Evolutionary conservation across 1,140 invertebrate genomes (phyloP), one percentile per base, ranked within the genome.

Genomic region (Conus ventricosus): DNA sequence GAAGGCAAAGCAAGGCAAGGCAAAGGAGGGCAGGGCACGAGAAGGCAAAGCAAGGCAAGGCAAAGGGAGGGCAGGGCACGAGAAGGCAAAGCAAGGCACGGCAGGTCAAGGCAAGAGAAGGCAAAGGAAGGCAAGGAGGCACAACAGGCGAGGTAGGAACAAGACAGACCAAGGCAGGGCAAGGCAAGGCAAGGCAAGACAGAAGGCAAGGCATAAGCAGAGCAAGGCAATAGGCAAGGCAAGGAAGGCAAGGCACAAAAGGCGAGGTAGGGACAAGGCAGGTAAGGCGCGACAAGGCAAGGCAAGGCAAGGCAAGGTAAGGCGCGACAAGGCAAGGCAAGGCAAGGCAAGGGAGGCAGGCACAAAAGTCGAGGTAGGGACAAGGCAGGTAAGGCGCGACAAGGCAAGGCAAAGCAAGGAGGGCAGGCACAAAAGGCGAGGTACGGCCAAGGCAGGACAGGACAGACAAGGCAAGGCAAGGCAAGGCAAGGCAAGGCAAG

Each of bases 101-200:
- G 67, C 7, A 25, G 6, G n/a, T n/a, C n/a, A 75, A 20, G 67
- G 67, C 67, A 75, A 75, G 67, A 20, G 17, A 20, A 75, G 67
- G 67, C 67, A 75, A 20, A 25, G 67, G 17, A 75, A 75, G 67
- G 67, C 7, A 75, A 20, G 67, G 17, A 39, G 80, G 80, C 11
- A 81, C 11, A 54, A 54, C 53, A 39, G 39, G 25, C 11, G 39
- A 27, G 80, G 2, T 53, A 81, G 83, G 83, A 27, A 27, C 11
- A 81, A 81, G 80, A 53, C 82, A 84, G 53, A 63, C 53, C 57
- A 85, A 60, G 84, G 23, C 53, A 85, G 4, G 84, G 60, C 53
- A 85, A 1, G 84, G 60, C 88, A 80, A 78, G 84, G 60, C 71
- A 89, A 85, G 27, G 60, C 84, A 89, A 86, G 71, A n/a, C 13